Percentiles rank a stretch among this genome's conserved stretches.
Evolutionary conservation across 1,140 invertebrate species (phyloP).

Genomic region (Semibalanus balanoides): DNA sequence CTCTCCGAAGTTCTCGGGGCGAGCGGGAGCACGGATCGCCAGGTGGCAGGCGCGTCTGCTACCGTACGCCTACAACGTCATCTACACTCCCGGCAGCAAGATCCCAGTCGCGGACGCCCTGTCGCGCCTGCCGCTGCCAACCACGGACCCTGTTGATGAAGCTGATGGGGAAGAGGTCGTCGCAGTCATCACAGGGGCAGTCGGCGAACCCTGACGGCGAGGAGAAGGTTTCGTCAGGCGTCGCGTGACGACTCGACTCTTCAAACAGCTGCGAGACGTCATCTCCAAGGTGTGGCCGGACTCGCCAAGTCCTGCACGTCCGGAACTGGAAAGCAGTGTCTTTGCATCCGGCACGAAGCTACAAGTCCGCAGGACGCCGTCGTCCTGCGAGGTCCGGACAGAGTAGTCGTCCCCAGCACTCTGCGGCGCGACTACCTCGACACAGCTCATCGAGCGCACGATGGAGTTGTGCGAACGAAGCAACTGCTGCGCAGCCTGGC

Average conservation of each 20-base stretch:
- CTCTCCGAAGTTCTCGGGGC: neutral
- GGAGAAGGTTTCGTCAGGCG: too few relatives aligned
- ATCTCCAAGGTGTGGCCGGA: too few relatives aligned
- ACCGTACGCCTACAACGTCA: neutral
- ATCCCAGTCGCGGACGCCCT: neutral
- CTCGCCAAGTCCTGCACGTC: too few relatives aligned
- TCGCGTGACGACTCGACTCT: too few relatives aligned
- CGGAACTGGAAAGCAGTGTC: too few relatives aligned
- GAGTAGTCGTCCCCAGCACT: conserved; percentile 7
- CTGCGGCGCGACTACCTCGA: conserved; percentile 5
- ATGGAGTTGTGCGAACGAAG: conserved; percentile 20
- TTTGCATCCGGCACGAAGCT: too few relatives aligned
- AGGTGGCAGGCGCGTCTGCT: neutral
- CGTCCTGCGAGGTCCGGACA: conserved; percentile 7
- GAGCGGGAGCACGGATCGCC: neutral
- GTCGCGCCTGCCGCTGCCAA: neutral
- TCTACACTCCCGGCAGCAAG: neutral
- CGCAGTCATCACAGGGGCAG: too few relatives aligned
- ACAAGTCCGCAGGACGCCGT: neutral
- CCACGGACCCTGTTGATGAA: too few relatives aligned
- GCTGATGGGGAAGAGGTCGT: too few relatives aligned
- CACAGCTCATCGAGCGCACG: conserved; percentile 13
- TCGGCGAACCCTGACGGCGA: too few relatives aligned
- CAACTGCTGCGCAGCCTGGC: conserved; percentile 12
- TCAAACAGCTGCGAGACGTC: too few relatives aligned